Base-by-base conservation (phyloP, 2,797 vertebrate genomes). In the Danio albolineatus region DNA sequence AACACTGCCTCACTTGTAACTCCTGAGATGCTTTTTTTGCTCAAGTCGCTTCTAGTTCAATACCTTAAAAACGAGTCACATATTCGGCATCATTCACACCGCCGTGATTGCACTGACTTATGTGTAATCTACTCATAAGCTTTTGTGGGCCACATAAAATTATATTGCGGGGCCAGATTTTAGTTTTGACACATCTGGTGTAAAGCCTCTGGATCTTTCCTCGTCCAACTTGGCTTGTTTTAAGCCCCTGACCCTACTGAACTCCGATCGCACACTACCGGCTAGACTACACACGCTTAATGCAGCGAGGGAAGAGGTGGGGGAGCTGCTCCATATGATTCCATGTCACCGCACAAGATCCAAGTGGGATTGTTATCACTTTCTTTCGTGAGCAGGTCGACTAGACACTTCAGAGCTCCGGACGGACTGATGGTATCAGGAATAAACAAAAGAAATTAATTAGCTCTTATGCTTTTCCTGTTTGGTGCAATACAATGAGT, bases 211-310 rank as follows among this genome's bases (percentile, higher is more conserved):
- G 73, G 82, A 82, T 79, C 48, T 79, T 57, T 76, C 53, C 36
- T 66, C 38, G 69, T 80, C 66, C 66, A 77, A 16, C 51, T 64
- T 61, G 53, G 54, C 66, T 51, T 79, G 76, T 67, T 78, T 73
- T 5, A 78, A 69, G 51, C 71, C 60, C 46, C 10, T 53, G 51
- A 59, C 65, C 70, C 48, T 60, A 51, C 70, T 82, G 73, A 83
- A 78, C 80, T 65, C 39, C 64, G 60, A 80, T 79, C 61, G 84
- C 81, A 76, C 66, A 56, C 17, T n/a, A n/a, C 10, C 12, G 74
- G 84, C 81, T 88, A 85, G 84, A 80, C 81, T 39, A 69, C 46
- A 74, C 51, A 57, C 53, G 43, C 72, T 72, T 56, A 56, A 71
- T 54, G 51, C 17, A 43, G 21, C 3, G 7, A 43, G 10, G 38